Percentiles rank a stretch among this genome's conserved stretches.
phyloP scores from a whole-genome alignment of 2,797 vertebrate species.

The Neomorphus geoffroyi region DNA sequence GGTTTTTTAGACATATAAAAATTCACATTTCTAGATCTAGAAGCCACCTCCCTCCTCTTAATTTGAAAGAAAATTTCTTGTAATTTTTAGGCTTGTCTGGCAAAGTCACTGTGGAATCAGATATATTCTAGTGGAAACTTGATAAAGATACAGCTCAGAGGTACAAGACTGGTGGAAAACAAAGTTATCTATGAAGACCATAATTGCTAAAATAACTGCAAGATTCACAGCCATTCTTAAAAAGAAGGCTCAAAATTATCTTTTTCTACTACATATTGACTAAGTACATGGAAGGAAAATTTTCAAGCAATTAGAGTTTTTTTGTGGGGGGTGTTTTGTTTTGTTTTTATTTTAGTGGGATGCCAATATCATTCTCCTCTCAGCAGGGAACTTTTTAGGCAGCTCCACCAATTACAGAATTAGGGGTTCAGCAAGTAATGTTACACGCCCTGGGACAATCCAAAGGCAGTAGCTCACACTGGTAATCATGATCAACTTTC shows the following conservation, averaged over 20 bases:
- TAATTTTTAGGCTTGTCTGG: constrained; percentile 1
- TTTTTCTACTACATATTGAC: not conserved
- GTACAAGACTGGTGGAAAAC: not conserved
- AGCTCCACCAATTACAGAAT: not conserved
- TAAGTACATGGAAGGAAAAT: not conserved
- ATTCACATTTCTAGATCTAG: not conserved
- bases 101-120: not conserved
- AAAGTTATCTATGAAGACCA: not conserved
- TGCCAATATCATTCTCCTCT: not conserved
- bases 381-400: not conserved
- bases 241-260: not conserved
- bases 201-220: not conserved
- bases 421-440: not conserved
- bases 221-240: not conserved
- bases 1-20: not conserved
- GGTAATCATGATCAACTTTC: not conserved
- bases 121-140: not conserved
- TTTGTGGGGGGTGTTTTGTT: not conserved
- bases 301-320: not conserved
- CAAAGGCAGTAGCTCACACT: not conserved
- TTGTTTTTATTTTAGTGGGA: not conserved
- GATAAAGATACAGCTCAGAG: not conserved
- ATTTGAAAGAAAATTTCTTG: constrained; percentile 15
- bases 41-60: not conserved
- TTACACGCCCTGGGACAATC: not conserved